Base-by-base conservation (phyloP, 2,888 invertebrate species). In the Crossocerus cetratus region DNA sequence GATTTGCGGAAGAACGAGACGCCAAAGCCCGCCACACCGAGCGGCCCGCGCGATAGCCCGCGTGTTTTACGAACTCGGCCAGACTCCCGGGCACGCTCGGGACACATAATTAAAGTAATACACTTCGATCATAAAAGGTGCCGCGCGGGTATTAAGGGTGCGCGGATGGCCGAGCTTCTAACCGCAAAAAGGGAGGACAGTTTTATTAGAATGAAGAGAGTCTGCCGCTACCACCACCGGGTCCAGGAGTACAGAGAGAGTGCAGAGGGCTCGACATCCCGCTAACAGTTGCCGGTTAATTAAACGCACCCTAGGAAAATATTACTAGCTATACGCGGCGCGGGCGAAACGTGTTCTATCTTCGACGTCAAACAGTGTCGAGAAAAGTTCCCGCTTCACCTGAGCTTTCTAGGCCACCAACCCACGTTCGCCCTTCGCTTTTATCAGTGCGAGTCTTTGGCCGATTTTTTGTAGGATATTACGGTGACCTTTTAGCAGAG, bases 1-100 rank as follows among this genome's bases (percentile, higher is more conserved):
- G 55, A 23, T 21, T 11, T 32, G 3, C 8, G 23, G n/a, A 16
- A 5, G 21, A 13, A n/a, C 22, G 18, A 5, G 13, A 16, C 32
- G 2, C 5, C 32, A 32, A 32, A 32, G 32, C 32, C 32, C 8
- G 8, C 32, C 32, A 32, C 11, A 13, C 59, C 13, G 4, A 13
- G 63, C 13, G 4, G 16, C 20, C 13, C 5, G 42, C 62, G 43
- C 43, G 67, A 71, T 49, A 58, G 58, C 59, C 21, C 49, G 3
- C 57, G 32, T 60, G 70, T 76, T 61, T 71, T 18, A 44, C 32
- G 21, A 13, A 61, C 43, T 14, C 42, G 32, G 45, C 21, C 20
- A n/a, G 32, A 21, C 21, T 32, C 16, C 14, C 23, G 14, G 16
- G 23, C 58, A 32, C 32, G 23, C 23, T 56, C 22, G 23, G 23